phyloP scores from a whole-genome alignment of 2,888 invertebrate species.

The Cosmorhoe ocellata region DNA sequence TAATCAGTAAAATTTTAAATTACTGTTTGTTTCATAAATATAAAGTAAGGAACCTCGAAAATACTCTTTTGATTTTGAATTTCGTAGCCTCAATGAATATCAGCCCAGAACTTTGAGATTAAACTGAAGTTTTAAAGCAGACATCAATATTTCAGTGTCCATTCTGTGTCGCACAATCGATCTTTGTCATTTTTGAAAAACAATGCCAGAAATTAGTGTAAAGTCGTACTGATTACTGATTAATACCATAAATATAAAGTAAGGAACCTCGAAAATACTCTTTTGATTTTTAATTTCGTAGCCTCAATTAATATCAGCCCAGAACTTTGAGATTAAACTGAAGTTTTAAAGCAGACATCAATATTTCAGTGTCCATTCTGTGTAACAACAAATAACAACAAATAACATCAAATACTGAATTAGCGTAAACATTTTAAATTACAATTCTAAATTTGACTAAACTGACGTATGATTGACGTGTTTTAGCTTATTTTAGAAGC shows the following conservation, averaged over 20 bases:
- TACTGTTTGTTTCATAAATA: no score
- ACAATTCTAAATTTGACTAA: no score
- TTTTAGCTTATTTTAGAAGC: no score
- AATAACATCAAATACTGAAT: no score
- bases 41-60: no score
- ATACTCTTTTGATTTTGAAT: not conserved
- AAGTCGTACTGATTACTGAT: no score
- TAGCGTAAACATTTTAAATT: no score
- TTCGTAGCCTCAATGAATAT: not conserved
- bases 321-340: constrained; percentile 12
- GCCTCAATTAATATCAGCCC: not conserved
- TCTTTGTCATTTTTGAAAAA: not conserved
- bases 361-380: not conserved
- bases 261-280: not conserved
- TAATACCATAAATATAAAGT: no score
- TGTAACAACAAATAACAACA: not conserved
- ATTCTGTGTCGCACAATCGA: not conserved
- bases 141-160: constrained; percentile 4
- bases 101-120: constrained; percentile 8
- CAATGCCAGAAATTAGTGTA: no score
- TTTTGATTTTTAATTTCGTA: not conserved
- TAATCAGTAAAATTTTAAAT: no score
- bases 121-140: constrained; percentile 5
- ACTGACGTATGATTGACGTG: no score
- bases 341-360: constrained; percentile 5